Evolutionary conservation across 2,113 vertebrate genomes (phyloP), one percentile per base, ranked within the genome.

Genomic region (Cisticola juncidis): DNA sequence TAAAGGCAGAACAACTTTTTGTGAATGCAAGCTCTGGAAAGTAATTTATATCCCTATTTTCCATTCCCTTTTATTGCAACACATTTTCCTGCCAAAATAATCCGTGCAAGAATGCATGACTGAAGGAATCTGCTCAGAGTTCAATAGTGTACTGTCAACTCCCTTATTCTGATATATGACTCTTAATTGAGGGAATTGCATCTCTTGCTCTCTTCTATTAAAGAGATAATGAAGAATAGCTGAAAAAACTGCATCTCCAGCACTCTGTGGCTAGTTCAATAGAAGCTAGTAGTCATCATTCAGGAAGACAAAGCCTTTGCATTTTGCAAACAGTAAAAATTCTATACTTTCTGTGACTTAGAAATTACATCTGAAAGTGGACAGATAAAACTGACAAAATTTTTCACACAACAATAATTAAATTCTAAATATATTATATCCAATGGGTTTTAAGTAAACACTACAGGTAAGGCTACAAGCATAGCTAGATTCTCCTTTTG

Each of bases 51-150:
- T 71, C 82, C 58, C 69, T 85, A 62, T 31, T 86, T 92, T 95
- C 73, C 66, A 91, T 88, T 97, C 69, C 89, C 77, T 93, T 95
- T 89, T 89, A 89, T 78, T 93, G 70, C 86, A 95, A 94, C 90
- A 92, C 53, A 88, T 81, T 86, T 94, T 68, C 72, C 73, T 94
- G 95, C 87, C 88, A 98, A 96, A 97, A 97, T 89, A 97, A 88
- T 87, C 83, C 91, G 68, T 28, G 54, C 77, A 97, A 96, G 88
- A 96, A 96, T 93, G 93, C 73, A 89, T 93, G 87, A 65, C 65
- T 79, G 92, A 91, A 96, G 87, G 78, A 95, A 92, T 94, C 56
- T 79, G 42, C 79, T 87, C 80, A 72, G 81, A 97, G 76, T 91
- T 92, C 90, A 95, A 56, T 35, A 56, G 88, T 40, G 25, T 95